Conservation (phyloP, 2,113 vertebrate genomes). For the Irena cyanogastra region DNA sequence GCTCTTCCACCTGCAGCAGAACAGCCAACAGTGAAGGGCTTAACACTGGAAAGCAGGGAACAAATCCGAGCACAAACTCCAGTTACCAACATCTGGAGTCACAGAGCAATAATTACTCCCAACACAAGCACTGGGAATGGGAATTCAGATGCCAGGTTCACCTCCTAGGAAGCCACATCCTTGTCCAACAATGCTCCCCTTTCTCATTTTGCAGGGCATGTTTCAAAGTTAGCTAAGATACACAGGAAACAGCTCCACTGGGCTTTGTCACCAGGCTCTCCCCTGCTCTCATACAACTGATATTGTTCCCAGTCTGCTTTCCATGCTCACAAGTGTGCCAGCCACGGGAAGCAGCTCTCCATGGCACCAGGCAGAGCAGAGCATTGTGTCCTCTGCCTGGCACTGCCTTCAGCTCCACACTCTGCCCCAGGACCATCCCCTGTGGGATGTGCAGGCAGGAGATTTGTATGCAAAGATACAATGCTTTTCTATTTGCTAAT, state of each 20-base stretch:
- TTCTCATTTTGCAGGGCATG: neutral
- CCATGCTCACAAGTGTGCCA: neutral
- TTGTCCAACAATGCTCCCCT: accelerated
- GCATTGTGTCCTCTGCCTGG: accelerated
- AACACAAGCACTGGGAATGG: neutral
- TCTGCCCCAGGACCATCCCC: neutral
- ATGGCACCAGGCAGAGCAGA: neutral
- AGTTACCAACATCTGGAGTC: accelerated
- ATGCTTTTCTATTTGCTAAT: neutral
- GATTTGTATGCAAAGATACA: neutral
- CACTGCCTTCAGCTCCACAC: neutral
- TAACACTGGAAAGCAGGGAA: neutral
- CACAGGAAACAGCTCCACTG: neutral
- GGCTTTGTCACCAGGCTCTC: neutral
- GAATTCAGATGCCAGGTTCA: neutral
- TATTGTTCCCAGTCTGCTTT: neutral
- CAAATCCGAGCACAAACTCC: neutral
- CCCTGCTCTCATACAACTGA: neutral
- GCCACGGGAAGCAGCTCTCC: neutral
- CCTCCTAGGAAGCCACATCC: neutral
- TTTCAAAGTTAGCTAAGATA: neutral
- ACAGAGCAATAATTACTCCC: neutral
- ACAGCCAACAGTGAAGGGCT: neutral
- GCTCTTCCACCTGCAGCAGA: conserved; percentile 80
- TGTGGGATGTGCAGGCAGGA: neutral